These are phyloP conservation scores for Dorcus parallelipipedus DNA, from an alignment of 2,888 invertebrate species.

Conservation along the genomic window DNA sequence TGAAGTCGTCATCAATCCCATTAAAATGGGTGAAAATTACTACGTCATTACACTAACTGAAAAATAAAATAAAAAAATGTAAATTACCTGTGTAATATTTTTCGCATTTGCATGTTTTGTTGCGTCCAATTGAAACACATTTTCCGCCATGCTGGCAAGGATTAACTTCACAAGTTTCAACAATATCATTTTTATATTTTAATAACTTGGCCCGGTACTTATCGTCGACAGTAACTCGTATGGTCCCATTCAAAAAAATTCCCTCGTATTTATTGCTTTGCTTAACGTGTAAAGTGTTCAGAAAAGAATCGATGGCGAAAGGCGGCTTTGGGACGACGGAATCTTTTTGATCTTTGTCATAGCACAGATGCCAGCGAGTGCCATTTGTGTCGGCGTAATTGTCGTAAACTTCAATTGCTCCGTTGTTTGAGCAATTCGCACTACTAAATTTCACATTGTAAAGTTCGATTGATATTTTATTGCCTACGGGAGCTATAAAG, in stretches of 20 bases:
- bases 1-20: no score
- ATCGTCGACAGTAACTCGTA: constrained; percentile 61
- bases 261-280: constrained; percentile 51
- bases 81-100: constrained; percentile 69
- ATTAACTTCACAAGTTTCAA: constrained; percentile 70
- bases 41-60: no score
- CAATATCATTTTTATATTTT: constrained; percentile 55
- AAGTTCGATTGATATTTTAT: constrained; percentile 52
- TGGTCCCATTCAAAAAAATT: constrained; percentile 58
- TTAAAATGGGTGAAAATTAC: not conserved
- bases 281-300: constrained; percentile 62
- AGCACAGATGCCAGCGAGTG: constrained; percentile 66
- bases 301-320: constrained; percentile 63
- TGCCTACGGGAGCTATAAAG: constrained; percentile 56
- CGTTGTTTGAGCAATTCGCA: constrained; percentile 29
- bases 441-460: constrained; percentile 50
- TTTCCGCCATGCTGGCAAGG: constrained; percentile 70
- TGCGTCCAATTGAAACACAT: constrained; percentile 59
- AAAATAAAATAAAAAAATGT: not conserved
- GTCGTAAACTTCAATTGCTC: constrained; percentile 53
- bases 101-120: constrained; percentile 64
- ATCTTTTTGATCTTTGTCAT: constrained; percentile 41
- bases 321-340: constrained; percentile 43
- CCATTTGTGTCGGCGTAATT: constrained; percentile 70
- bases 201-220: constrained; percentile 64